Conservation (phyloP, 2,113 vertebrate genomes). For the Ceratotherium simum region DNA sequence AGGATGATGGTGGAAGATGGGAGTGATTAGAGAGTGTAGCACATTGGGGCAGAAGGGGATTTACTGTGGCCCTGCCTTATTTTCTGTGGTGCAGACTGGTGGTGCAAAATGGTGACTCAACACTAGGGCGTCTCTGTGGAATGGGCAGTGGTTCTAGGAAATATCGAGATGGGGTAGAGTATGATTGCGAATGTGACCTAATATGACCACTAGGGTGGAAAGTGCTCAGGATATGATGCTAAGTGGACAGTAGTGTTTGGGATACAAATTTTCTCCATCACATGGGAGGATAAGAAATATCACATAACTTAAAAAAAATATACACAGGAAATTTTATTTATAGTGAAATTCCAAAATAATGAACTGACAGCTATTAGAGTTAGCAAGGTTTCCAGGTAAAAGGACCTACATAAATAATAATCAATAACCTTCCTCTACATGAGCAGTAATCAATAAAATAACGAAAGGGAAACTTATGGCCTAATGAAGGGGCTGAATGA, state of each 20-base stretch:
- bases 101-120: not conserved
- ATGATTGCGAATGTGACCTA: not conserved
- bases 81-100: too few relatives aligned
- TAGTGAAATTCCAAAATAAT: not conserved
- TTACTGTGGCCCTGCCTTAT: accelerated
- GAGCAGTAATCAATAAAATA: not conserved
- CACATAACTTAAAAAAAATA: not conserved
- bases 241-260: not conserved
- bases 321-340: not conserved
- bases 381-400: not conserved
- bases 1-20: too few relatives aligned
- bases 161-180: not conserved
- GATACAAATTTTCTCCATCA: not conserved
- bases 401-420: not conserved
- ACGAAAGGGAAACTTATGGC: not conserved
- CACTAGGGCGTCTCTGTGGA: accelerated
- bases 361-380: not conserved
- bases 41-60: not conserved
- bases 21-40: not conserved
- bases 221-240: too few relatives aligned
- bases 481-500: not conserved
- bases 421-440: not conserved
- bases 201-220: not conserved
- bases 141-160: not conserved
- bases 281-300: not conserved